Evolutionary conservation across 2,797 vertebrate genomes (phyloP), one percentile per base, ranked within the genome.

Genomic region (Poeciliopsis infans): DNA sequence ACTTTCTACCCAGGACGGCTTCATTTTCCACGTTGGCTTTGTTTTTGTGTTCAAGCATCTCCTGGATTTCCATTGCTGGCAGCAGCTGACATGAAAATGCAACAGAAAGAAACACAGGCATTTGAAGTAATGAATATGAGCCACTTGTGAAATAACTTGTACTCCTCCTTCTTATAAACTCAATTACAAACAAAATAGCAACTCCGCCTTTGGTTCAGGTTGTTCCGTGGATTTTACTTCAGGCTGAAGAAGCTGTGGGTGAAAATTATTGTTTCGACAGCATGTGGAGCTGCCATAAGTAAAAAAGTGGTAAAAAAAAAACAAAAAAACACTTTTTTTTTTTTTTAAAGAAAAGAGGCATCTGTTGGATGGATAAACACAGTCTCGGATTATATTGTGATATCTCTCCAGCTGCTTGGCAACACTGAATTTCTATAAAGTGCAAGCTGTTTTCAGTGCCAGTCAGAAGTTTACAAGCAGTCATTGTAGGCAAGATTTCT

Each of bases 11-110:
- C 80, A 72, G 18, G 64, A 53, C 78, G 66, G 59, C 78, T 75
- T 61, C 16, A 39, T 76, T 81, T 47, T 69, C 28, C 55, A 72
- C 76, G 82, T 74, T 53, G 61, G 69, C 69, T 82, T 85, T 71
- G 74, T 81, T 82, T 89, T 85, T 88, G 86, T 87, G 82, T 87
- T 85, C 85, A 89, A 85, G 89, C 18, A 72, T 46, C 74, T 91
- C 86, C 84, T 85, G 66, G 79, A 85, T 61, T 85, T 84, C 83
- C 83, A 82, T 49, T 76, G 83, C 82, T 84, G 81, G 84, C 72
- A 75, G 79, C 72, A 31, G 84, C 69, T 75, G 73, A 76, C 80
- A 70, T 33, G 1, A 74, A 83, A 73, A 87, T 85, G 83, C n/a
- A 80, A 71, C 80, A 84, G 80, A 86, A 79, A 77, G 73, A 79